phyloP scores from a whole-genome alignment of 2,888 invertebrate species.

The Clepsis dumicolana region DNA sequence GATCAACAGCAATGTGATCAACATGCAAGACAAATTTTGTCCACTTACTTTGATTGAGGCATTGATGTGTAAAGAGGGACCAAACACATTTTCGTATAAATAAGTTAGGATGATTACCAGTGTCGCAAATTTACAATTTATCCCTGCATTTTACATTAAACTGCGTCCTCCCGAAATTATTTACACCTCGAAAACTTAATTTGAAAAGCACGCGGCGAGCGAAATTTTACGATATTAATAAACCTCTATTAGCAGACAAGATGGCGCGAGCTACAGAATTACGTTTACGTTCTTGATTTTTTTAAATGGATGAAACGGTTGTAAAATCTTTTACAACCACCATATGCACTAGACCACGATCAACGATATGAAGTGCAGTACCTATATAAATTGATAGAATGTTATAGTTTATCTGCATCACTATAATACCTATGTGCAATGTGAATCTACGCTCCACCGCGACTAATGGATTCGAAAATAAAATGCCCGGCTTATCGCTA shows the following conservation, averaged over 20 bases:
- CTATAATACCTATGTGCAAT: not conserved
- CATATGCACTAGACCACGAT: not conserved
- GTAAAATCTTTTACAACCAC: not conserved
- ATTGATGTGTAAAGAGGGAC: no score
- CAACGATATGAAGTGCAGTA: not conserved
- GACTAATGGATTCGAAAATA: conserved; percentile 62
- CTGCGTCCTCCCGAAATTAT: conserved; percentile 48
- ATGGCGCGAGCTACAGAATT: conserved; percentile 58
- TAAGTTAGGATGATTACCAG: no score
- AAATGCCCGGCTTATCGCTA: conserved; percentile 47
- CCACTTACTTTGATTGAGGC: no score
- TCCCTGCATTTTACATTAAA: conserved; percentile 29
- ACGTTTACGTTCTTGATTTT: conserved; percentile 48
- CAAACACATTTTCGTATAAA: no score
- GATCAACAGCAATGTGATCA: not conserved
- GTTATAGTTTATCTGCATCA: not conserved
- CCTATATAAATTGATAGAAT: not conserved
- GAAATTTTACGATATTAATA: conserved; percentile 67
- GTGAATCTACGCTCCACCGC: conserved; percentile 42
- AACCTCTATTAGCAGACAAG: conserved; percentile 64
- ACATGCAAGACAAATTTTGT: no score
- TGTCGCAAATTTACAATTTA: conserved; percentile 1
- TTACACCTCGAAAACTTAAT: conserved; percentile 54
- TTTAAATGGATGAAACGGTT: not conserved
- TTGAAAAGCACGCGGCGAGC: conserved; percentile 59